A percentile compares a stretch with the other conserved stretches of the same genome.
phyloP scores from a whole-genome alignment of 2,113 vertebrate species.

The Chiloscyllium plagiosum region DNA sequence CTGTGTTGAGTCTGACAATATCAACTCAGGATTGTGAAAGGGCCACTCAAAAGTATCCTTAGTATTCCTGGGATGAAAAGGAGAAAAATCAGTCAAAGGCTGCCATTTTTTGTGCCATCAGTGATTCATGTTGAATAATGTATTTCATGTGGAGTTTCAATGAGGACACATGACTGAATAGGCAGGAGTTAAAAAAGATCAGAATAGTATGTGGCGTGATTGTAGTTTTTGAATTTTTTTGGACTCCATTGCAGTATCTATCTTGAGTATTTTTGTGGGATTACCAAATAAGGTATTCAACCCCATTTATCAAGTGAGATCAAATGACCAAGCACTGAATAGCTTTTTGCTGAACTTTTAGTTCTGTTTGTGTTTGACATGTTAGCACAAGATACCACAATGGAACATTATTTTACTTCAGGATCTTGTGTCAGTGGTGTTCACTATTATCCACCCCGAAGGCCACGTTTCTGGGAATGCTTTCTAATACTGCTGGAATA shows the following conservation, averaged over 20 bases:
- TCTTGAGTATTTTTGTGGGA: neutral
- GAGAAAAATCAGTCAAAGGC: neutral
- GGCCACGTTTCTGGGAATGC: neutral
- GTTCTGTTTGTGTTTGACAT: neutral
- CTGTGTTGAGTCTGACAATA: neutral
- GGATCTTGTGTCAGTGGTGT: neutral
- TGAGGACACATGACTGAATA: neutral
- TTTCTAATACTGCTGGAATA: neutral
- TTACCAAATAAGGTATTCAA: neutral
- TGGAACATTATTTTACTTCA: neutral
- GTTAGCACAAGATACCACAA: neutral
- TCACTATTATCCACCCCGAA: neutral
- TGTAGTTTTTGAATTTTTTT: neutral
- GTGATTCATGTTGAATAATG: neutral
- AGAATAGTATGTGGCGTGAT: neutral
- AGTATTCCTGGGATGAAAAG: neutral
- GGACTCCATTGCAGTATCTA: neutral
- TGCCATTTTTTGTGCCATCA: neutral
- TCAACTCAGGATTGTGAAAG: neutral
- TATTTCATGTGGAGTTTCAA: neutral
- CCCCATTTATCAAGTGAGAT: neutral
- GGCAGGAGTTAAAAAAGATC: neutral
- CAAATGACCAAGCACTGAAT: neutral
- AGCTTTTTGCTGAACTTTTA: neutral
- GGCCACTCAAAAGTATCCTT: neutral